Conservation (phyloP, 2,797 vertebrate species). For the Dryobates pubescens region DNA sequence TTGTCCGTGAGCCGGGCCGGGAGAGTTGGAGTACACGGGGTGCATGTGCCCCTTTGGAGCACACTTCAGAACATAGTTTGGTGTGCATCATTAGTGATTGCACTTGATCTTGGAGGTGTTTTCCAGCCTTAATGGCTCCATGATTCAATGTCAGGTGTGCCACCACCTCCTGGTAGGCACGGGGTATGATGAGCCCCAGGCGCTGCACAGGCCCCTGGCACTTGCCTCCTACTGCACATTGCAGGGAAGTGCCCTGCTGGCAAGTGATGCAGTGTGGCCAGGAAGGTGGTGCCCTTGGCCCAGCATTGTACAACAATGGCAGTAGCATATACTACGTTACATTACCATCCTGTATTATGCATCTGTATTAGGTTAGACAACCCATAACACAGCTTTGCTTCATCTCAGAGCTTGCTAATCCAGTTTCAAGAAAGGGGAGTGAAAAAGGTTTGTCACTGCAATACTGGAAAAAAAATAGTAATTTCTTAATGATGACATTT, state of each 20-base stretch:
- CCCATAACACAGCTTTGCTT: background rate
- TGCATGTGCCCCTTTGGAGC: too few relatives aligned
- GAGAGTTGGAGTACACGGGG: background rate
- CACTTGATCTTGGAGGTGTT: too few relatives aligned
- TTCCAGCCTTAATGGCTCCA: too few relatives aligned
- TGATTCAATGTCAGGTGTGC: background rate
- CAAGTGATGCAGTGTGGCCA: background rate
- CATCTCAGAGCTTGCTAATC: background rate
- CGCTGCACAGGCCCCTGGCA: background rate
- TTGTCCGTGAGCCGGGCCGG: too few relatives aligned
- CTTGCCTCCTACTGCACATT: background rate
- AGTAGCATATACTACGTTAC: background rate
- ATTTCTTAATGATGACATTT: accelerated
- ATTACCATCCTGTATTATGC: background rate
- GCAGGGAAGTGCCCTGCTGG: too few relatives aligned
- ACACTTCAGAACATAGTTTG: too few relatives aligned
- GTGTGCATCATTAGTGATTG: too few relatives aligned
- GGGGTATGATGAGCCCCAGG: background rate
- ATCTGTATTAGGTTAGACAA: accelerated
- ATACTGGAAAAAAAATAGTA: too few relatives aligned
- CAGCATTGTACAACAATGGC: background rate
- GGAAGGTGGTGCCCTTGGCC: background rate
- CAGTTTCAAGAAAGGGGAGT: background rate
- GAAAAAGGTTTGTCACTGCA: accelerated
- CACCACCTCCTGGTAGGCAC: too few relatives aligned